Percentiles rank a stretch among this genome's conserved stretches.
Conservation (phyloP, 2,888 invertebrate genomes). For the Drosophila bunnanda region DNA sequence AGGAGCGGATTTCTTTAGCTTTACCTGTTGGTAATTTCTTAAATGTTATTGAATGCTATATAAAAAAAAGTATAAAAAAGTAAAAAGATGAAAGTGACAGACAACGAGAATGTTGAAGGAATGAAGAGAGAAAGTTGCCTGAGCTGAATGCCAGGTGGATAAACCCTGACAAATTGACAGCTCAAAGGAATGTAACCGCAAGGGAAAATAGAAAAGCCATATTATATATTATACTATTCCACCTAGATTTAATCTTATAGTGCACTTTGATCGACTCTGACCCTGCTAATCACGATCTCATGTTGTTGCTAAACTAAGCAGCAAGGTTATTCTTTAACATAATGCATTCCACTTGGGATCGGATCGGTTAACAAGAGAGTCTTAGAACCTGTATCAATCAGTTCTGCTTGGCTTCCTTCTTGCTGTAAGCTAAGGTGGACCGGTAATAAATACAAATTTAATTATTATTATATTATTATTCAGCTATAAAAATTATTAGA, state of each 20-base stretch:
- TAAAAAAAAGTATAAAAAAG: background rate
- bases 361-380: background rate
- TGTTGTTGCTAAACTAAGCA: constrained; percentile 17
- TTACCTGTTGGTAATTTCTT: background rate
- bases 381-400: constrained; percentile 23
- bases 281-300: constrained; percentile 31
- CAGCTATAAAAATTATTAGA: too few relatives aligned
- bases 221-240: too few relatives aligned
- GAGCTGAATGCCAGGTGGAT: constrained; percentile 8
- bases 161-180: background rate
- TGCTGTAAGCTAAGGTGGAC: constrained; percentile 14
- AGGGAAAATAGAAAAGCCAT: background rate
- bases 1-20: background rate
- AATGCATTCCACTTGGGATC: constrained; percentile 22
- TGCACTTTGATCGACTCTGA: constrained; percentile 2
- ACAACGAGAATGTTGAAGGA: constrained; percentile 16
- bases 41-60: background rate
- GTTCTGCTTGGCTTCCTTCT: constrained; percentile 36
- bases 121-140: constrained; percentile 20
- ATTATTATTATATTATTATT: too few relatives aligned
- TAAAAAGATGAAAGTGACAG: constrained; percentile 15
- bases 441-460: background rate
- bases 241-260: background rate
- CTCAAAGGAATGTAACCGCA: background rate
- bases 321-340: constrained; percentile 32